These are phyloP conservation scores for Centrocercus urophasianus DNA, from an alignment of 2,113 vertebrate species.

Conservation along the genomic window DNA sequence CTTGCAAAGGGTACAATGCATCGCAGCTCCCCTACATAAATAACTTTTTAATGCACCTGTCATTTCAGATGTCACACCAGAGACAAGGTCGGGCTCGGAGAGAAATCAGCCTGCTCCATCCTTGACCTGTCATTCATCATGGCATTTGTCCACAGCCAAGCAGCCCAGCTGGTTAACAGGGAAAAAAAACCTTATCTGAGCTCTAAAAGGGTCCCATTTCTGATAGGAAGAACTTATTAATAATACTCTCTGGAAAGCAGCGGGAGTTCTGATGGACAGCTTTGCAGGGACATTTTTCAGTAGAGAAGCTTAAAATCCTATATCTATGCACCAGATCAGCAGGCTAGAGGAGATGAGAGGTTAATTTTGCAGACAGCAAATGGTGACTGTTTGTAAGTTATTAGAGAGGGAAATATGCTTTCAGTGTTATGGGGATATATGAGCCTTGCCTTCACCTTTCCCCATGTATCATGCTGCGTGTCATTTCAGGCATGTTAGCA, in stretches of 20 bases:
- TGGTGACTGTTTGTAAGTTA: not conserved
- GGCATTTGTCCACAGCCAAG: conserved; percentile 59
- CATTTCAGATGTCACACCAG: conserved; percentile 64
- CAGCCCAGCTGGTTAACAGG: conserved; percentile 51
- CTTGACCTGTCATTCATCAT: conserved; percentile 73
- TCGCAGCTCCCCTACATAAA: conserved; percentile 58
- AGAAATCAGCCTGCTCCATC: conserved; percentile 73
- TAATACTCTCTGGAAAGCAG: not conserved
- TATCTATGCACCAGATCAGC: not conserved
- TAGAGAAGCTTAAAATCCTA: conserved; percentile 8
- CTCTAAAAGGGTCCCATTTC: conserved; percentile 35
- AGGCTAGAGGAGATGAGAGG: not conserved
- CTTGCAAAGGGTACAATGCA: not conserved
- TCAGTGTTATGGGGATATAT: not conserved
- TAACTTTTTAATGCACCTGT: conserved; percentile 69
- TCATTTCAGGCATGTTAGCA: not conserved
- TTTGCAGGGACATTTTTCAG: conserved; percentile 26
- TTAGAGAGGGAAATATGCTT: not conserved
- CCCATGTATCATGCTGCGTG: not conserved
- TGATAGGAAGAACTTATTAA: conserved; percentile 59
- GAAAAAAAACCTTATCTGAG: conserved; percentile 44
- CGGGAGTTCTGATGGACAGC: conserved; percentile 26
- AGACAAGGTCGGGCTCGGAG: conserved; percentile 72
- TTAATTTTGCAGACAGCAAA: conserved; percentile 44
- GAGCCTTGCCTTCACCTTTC: conserved; percentile 37